phyloP scores from a whole-genome alignment of 2,113 vertebrate species.

The Myocastor coypus region DNA sequence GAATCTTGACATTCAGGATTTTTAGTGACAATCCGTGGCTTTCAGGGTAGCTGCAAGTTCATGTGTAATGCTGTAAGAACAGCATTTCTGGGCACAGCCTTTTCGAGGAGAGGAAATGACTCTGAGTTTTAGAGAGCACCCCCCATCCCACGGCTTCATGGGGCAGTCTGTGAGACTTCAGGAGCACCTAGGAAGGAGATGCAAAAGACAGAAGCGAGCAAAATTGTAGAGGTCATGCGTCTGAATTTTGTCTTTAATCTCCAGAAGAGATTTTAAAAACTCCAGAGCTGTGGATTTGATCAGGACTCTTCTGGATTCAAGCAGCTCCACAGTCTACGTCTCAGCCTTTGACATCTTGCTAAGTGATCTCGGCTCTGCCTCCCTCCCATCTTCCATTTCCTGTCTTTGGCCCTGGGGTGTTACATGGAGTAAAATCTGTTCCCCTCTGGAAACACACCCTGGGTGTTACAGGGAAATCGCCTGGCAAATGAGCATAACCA shows the following conservation, averaged over 20 bases:
- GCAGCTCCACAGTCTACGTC: neutral
- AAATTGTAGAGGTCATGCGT: neutral
- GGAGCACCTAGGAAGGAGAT: neutral
- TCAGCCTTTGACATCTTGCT: conserved; percentile 44
- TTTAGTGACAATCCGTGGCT: neutral
- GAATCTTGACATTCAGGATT: conserved; percentile 48
- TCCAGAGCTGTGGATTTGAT: conserved; percentile 9
- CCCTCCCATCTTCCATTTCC: conserved; percentile 37
- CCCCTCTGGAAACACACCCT: conserved; percentile 32
- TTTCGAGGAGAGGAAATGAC: neutral
- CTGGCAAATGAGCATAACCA: neutral
- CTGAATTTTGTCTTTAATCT: conserved; percentile 35
- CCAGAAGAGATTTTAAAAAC: conserved; percentile 41
- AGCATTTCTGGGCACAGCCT: neutral
- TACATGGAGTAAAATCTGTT: conserved; percentile 58
- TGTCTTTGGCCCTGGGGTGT: conserved; percentile 54
- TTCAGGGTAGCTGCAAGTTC: neutral
- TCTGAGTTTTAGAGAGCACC: neutral
- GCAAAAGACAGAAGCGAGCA: neutral
- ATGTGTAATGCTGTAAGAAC: neutral
- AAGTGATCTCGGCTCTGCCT: neutral
- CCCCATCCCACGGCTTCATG: no score
- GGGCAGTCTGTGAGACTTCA: neutral
- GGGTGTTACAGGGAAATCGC: neutral
- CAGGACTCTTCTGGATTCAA: conserved; percentile 60